A percentile compares a stretch with the other conserved stretches of the same genome.
These are phyloP conservation scores for Deilephila elpenor DNA, from an alignment of 2,888 invertebrate species.

Conservation along the genomic window DNA sequence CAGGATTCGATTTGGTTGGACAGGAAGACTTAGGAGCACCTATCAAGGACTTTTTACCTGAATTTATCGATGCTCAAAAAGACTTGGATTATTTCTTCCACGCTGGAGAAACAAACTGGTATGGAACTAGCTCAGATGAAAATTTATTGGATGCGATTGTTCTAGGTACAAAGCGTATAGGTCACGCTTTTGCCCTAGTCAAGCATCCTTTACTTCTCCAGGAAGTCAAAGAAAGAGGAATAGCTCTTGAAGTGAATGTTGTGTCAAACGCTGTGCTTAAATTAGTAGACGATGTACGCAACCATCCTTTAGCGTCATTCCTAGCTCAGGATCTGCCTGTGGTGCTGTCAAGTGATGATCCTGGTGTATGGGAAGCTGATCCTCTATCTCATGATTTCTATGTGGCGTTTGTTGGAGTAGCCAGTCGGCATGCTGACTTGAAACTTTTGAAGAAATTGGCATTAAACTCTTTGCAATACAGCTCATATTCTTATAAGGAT, in stretches of 20 bases:
- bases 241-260: slow-evolving; percentile 91
- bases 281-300: slow-evolving; percentile 88
- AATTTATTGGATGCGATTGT: slow-evolving; percentile 91
- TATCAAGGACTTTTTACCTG: slow-evolving; percentile 83
- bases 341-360: slow-evolving; percentile 91
- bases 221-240: slow-evolving; percentile 83
- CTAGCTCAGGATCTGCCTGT: slow-evolving; percentile 88
- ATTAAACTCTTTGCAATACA: slow-evolving; percentile 89
- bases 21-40: slow-evolving; percentile 90
- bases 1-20: slow-evolving; percentile 93
- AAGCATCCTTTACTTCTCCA: slow-evolving; percentile 89
- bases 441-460: slow-evolving; percentile 89
- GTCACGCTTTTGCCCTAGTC: slow-evolving; percentile 89
- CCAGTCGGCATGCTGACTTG: slow-evolving; percentile 88
- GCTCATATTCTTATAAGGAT: slow-evolving; percentile 80
- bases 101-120: slow-evolving; percentile 93
- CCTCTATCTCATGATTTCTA: slow-evolving; percentile 90
- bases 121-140: slow-evolving; percentile 86
- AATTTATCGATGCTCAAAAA: slow-evolving; percentile 76
- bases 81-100: slow-evolving; percentile 89
- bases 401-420: slow-evolving; percentile 90
- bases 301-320: slow-evolving; percentile 88
- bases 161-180: slow-evolving; percentile 89
- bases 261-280: slow-evolving; percentile 91
- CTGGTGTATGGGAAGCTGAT: slow-evolving; percentile 89